Evolutionary conservation across 1,140 invertebrate species (phyloP), one percentile per base, ranked within the genome.

Genomic region (Apocrypta bakeri): DNA sequence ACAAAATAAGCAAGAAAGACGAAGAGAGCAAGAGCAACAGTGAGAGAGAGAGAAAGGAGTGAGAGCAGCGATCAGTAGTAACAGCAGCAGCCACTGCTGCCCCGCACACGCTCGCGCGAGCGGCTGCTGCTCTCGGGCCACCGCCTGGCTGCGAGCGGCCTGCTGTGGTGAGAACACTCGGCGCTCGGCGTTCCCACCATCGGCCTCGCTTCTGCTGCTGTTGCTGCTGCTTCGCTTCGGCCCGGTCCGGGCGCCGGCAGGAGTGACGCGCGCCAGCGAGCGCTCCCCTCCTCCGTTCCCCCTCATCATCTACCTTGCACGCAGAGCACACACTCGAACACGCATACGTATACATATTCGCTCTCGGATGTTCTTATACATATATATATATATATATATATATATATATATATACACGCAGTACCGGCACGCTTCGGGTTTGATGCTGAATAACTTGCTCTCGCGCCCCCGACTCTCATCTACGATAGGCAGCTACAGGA

Each of bases 181-280:
- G 87, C 88, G 89, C 87, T 89, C 88, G 87, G 86, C 89, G 90
- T 92, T 92, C 91, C 90, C 91, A 92, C 91, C 91, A 91, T 90
- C 88, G 87, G 87, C 87, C 89, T 91, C 90, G 91, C 81, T 85
- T 83, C 87, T 90, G 89, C 84, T 84, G 80, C 85, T 84, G 80
- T 79, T 83, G 80, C 79, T 82, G 79, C 85, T 9, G 33, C 81
- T 85, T 83, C 87, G 79, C 85, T 83, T 84, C 79, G 85, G 84
- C 84, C 84, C 85, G 82, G 31, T 33, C 81, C 73, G 85, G 77
- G 64, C 73, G 66, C 82, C 83, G 82, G 82, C 66, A 80, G 63
- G 73, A 80, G 79, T 64, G 33, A 72, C 61, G 42, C 81, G 81
- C 64, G 72, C 80, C 31, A 37, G 29, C 29, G 77, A 78, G 79